Percentiles rank a stretch among this genome's conserved stretches.
Conservation (phyloP, 1,140 invertebrate species). For the Drosophila rufa region DNA sequence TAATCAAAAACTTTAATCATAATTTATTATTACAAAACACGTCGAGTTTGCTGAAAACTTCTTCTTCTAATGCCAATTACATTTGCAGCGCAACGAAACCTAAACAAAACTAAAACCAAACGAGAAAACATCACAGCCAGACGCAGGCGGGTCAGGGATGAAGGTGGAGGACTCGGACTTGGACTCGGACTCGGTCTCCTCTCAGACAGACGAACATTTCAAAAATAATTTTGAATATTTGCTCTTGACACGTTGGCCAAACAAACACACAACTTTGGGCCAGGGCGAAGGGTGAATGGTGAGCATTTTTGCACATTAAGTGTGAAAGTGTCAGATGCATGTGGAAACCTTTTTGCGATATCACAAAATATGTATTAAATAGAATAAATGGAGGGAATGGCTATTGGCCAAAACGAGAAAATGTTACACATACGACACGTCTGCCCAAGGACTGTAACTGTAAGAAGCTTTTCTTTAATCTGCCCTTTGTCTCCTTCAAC, state of each 20-base stretch:
- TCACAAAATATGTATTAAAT: conserved; percentile 58
- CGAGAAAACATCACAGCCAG: conserved; percentile 21
- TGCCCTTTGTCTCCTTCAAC: conserved; percentile 40
- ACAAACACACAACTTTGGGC: conserved; percentile 36
- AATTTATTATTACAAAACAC: conserved; percentile 84
- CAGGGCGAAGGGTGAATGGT: not conserved
- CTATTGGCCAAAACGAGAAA: conserved; percentile 33
- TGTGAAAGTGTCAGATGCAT: conserved; percentile 81
- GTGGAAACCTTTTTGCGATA: conserved; percentile 60
- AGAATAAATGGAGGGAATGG: conserved; percentile 21
- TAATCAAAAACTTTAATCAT: conserved; percentile 84
- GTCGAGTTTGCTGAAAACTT: conserved; percentile 63
- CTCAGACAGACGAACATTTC: conserved; percentile 71
- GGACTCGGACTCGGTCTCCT: conserved; percentile 1
- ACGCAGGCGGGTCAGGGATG: conserved; percentile 8
- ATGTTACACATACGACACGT: conserved; percentile 72
- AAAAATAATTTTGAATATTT: conserved; percentile 83
- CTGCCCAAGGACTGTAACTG: conserved; percentile 26
- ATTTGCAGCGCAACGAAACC: conserved; percentile 78
- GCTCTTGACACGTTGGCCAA: conserved; percentile 80
- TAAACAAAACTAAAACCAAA: conserved; percentile 65
- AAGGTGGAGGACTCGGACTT: conserved; percentile 23
- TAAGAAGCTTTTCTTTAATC: conserved; percentile 55
- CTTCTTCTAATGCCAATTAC: conserved; percentile 81
- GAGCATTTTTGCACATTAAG: conserved; percentile 67